Evolutionary conservation across 2,888 invertebrate genomes (phyloP).

Genomic region (Rhogogaster chlorosoma): DNA sequence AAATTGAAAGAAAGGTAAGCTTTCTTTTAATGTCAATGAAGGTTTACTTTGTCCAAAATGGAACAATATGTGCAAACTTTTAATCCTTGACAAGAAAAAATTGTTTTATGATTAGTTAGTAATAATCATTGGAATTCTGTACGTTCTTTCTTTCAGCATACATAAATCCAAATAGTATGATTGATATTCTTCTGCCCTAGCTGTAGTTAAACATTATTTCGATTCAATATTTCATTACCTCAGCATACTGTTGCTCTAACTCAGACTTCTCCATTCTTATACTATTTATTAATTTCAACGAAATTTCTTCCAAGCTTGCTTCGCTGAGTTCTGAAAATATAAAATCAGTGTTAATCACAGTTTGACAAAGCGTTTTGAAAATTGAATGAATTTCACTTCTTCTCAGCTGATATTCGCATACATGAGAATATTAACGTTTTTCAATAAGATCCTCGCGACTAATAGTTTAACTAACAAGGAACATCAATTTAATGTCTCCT

Average conservation of each 20-base stretch:
- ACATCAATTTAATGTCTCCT: too few species aligned
- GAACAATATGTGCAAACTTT: not conserved
- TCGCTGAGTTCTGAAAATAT: constrained; percentile 65
- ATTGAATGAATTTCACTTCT: not conserved
- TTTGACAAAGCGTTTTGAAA: not conserved
- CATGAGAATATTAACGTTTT: too few species aligned
- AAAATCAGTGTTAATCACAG: constrained; percentile 11
- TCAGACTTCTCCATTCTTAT: constrained; percentile 86
- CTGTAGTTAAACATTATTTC: not conserved
- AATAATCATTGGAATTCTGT: not conserved
- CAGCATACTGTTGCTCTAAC: constrained; percentile 83
- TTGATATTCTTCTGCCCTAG: not conserved
- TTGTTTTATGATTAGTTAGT: not conserved
- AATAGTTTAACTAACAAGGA: too few species aligned
- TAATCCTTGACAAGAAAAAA: not conserved
- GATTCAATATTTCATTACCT: constrained; percentile 63
- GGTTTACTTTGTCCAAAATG: not conserved
- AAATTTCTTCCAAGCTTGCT: constrained; percentile 88
- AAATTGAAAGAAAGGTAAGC: not conserved
- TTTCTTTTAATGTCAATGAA: too few species aligned
- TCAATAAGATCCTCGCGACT: too few species aligned
- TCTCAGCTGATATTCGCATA: not conserved
- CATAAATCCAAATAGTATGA: not conserved
- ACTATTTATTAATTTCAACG: constrained; percentile 85
- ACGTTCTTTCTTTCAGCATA: not conserved